Conservation (phyloP, 2,888 invertebrate genomes). For the Oscheius sp. region DNA sequence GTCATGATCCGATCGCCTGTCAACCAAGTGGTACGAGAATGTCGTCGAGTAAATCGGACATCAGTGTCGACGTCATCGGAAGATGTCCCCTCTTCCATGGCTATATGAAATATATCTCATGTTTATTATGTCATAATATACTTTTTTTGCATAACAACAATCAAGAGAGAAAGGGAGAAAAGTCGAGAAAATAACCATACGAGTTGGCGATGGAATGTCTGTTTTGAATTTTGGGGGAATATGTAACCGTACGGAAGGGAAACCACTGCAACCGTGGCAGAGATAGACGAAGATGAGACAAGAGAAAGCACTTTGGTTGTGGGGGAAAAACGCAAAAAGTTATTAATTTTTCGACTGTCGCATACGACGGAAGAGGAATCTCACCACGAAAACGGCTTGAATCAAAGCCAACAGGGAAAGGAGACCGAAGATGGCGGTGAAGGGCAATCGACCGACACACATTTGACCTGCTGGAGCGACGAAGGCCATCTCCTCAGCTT, state of each 20-base stretch:
- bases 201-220: no score
- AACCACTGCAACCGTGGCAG: not conserved
- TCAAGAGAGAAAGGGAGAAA: no score
- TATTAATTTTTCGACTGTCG: conserved; percentile 11
- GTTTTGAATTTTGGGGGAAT: not conserved
- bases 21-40: conserved; percentile 77
- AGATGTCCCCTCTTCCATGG: no score
- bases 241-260: conserved; percentile 17
- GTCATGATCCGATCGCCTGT: conserved; percentile 13
- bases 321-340: not conserved
- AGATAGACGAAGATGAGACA: conserved; percentile 23
- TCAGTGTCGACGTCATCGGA: no score
- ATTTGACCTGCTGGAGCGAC: conserved; percentile 47
- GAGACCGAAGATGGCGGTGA: conserved; percentile 65
- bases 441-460: conserved; percentile 65
- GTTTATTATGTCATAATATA: no score
- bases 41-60: conserved; percentile 86
- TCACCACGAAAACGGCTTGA: conserved; percentile 64
- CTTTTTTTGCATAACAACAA: no score
- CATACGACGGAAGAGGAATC: conserved; percentile 56
- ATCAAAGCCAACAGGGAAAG: conserved; percentile 64
- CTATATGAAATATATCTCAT: no score
- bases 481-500: conserved; percentile 48
- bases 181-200: no score
- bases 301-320: conserved; percentile 29